Evolutionary conservation across 2,888 invertebrate species (phyloP).

Genomic region (Ommatoiulus sabulosus): DNA sequence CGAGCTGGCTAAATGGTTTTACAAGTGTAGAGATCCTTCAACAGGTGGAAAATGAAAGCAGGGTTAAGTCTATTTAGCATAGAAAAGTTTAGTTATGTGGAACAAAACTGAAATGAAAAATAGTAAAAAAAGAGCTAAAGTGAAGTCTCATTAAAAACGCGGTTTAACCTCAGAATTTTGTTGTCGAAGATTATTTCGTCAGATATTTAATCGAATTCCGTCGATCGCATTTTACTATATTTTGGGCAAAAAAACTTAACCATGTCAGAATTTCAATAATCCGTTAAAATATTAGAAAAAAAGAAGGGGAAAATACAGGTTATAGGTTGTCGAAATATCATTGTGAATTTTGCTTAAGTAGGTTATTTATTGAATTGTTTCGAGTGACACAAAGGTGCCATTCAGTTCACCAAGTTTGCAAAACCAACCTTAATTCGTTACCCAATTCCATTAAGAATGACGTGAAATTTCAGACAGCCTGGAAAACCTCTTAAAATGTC

Average conservation of each 20-base stretch:
- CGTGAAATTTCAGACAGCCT: neutral
- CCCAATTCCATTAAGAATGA: neutral
- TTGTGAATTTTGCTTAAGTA: neutral
- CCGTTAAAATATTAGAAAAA: neutral
- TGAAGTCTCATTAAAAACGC: too few species aligned
- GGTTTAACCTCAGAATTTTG: too few species aligned
- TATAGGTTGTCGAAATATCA: neutral
- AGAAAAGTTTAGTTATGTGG: too few species aligned
- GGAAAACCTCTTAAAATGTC: neutral
- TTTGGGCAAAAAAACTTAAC: neutral
- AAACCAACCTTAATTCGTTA: conserved; percentile 2
- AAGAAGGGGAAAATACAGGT: neutral
- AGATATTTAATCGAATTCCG: too few species aligned
- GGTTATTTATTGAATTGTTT: conserved; percentile 19
- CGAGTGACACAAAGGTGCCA: neutral
- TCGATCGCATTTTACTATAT: too few species aligned
- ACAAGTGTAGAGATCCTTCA: neutral
- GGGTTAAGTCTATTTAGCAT: neutral
- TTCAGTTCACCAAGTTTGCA: neutral
- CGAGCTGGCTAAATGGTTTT: neutral
- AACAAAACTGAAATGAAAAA: too few species aligned
- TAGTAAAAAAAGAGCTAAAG: too few species aligned
- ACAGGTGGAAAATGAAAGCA: neutral
- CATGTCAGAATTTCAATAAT: neutral
- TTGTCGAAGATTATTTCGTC: too few species aligned